Evolutionary conservation across 2,888 invertebrate genomes (phyloP), one percentile per base, ranked within the genome.

Genomic region (Minunthozetes semirufus): DNA sequence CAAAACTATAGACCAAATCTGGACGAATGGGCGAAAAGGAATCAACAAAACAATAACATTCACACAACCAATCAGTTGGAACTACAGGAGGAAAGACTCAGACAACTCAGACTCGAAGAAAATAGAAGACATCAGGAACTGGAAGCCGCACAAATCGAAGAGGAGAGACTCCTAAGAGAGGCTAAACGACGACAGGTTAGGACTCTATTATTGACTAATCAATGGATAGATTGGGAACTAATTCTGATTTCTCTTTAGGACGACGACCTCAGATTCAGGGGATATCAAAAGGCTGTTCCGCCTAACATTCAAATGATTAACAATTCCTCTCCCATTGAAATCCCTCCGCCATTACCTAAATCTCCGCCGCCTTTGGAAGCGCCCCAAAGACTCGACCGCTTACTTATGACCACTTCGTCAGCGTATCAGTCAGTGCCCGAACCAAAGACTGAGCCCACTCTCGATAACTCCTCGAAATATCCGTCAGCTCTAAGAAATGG

Each of bases 151-250:
- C 80, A 82, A 38, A 82, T 83, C 77, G 85, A 84, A 73, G 83
- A 85, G 80, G 82, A 84, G 79, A 79, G 81, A 50, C 78, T 83
- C 42, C 77, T 84, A 53, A 77, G 84, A 29, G 85, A 84, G 77
- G 84, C 85, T 72, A 82, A 83, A 46, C 81, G 84, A 59, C 81
- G 84, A 78, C 81, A 82, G 77, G 82, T 81, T 70, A 25, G 72
- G 33, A 22, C 33, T 68, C 29, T 29, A 19, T 27, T 29, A 25
- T 19, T 33, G 19, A 33, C 19, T 19, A 17, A 33, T 22, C 29
- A n/a, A n/a, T n/a, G n/a, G n/a, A n/a, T n/a, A n/a, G n/a, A n/a
- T n/a, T n/a, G n/a, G n/a, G 19, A 42, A 19, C n/a, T 38, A 22
- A n/a, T 11, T n/a, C 5, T 48, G 4, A 33, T 42, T 72, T 33